phyloP scores from a whole-genome alignment of 1,140 invertebrate genomes.

The Aphelinus atriplicis region DNA sequence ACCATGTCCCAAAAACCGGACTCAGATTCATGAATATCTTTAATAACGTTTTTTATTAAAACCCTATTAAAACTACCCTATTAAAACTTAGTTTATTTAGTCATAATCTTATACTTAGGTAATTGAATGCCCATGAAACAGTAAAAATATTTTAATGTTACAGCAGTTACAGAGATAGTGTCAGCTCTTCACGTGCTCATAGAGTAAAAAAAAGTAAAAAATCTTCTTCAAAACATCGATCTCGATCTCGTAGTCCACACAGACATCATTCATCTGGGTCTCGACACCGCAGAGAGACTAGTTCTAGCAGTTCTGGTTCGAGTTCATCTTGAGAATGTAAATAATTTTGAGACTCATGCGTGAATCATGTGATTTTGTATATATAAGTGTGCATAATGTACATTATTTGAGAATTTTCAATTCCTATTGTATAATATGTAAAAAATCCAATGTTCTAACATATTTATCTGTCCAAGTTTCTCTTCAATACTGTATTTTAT shows the following conservation, averaged over 20 bases:
- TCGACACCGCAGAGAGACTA: conserved; percentile 53
- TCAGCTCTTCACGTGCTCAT: conserved; percentile 58
- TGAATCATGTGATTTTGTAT: conserved; percentile 20
- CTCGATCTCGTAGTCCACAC: conserved; percentile 57
- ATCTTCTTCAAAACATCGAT: conserved; percentile 56
- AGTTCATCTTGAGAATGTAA: conserved; percentile 46
- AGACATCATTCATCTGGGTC: conserved; percentile 50
- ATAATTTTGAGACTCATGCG: conserved; percentile 1
- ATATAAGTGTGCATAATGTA: conserved; percentile 36
- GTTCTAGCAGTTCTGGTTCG: conserved; percentile 57
- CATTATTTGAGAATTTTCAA: conserved; percentile 31
- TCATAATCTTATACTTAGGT: conserved; percentile 22
- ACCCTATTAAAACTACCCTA: conserved; percentile 5
- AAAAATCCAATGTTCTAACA: no score
- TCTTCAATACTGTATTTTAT: no score
- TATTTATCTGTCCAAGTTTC: no score
- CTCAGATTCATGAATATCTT: conserved; percentile 3
- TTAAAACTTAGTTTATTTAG: conserved; percentile 10
- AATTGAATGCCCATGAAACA: conserved; percentile 20
- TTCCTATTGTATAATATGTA: no score
- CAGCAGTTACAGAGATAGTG: conserved; percentile 58
- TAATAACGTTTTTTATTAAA: conserved; percentile 15
- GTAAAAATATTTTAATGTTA: not conserved
- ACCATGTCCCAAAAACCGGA: no score
- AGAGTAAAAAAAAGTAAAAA: conserved; percentile 63